These are phyloP conservation scores for Morus bassanus DNA, from an alignment of 2,797 vertebrate genomes.

Conservation along the genomic window DNA sequence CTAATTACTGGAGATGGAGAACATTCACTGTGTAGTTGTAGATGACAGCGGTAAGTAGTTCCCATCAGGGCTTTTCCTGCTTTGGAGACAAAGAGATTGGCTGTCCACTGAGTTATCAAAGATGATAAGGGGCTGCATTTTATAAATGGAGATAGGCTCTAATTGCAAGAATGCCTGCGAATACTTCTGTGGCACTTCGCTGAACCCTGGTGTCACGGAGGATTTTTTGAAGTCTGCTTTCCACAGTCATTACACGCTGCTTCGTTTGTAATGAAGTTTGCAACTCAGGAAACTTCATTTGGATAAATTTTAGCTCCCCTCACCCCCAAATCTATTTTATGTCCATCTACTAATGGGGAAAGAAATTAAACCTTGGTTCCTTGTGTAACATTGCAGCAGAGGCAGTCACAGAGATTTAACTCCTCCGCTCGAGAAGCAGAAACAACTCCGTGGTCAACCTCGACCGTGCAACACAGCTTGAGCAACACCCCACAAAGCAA, in stretches of 20 bases:
- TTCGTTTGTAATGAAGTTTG: neutral
- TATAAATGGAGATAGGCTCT: neutral
- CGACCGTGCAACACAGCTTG: rapidly evolving
- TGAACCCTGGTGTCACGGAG: neutral
- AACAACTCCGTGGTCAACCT: rapidly evolving
- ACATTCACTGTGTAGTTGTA: neutral
- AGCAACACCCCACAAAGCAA: neutral
- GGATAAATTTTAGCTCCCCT: neutral
- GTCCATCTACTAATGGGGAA: neutral
- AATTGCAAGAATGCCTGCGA: neutral
- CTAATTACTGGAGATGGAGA: slow-evolving; percentile 26
- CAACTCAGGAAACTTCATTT: neutral
- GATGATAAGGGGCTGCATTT: neutral
- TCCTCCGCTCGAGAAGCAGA: neutral
- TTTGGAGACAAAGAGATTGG: neutral
- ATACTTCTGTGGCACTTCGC: neutral
- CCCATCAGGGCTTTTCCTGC: neutral
- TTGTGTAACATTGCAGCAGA: neutral
- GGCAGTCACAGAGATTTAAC: neutral
- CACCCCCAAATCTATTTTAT: neutral
- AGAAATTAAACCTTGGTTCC: neutral
- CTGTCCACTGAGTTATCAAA: neutral
- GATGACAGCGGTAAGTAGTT: neutral
- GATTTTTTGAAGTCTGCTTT: neutral
- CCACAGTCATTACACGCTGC: neutral